Evolutionary conservation across 1,140 invertebrate species (phyloP).

Genomic region (Aphaenogaster ashmeadi): DNA sequence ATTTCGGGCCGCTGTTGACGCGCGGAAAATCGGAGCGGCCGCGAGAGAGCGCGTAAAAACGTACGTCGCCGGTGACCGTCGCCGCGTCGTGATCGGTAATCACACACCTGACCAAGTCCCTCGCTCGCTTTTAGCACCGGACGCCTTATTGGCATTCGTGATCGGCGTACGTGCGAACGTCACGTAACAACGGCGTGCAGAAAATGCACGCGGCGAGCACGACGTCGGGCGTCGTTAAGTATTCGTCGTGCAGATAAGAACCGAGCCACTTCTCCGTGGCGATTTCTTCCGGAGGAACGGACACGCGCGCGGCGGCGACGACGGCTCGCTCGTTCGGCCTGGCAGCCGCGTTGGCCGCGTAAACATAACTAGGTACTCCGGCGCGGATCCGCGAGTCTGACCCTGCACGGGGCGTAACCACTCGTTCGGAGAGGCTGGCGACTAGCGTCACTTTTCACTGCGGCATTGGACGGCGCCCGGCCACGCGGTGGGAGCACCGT

Average conservation of each 20-base stretch:
- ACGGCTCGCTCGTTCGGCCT: neutral
- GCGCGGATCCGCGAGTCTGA: conserved; percentile 72
- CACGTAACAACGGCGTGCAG: neutral
- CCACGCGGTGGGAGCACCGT: conserved; percentile 56
- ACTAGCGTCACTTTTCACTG: conserved; percentile 75
- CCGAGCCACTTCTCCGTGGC: neutral
- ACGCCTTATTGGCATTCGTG: neutral
- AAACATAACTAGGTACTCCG: conserved; percentile 76
- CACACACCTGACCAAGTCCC: neutral
- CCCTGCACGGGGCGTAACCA: conserved; percentile 77
- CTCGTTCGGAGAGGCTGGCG: conserved; percentile 73
- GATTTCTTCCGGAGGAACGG: neutral
- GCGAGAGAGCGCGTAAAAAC: neutral
- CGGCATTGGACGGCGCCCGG: conserved; percentile 73
- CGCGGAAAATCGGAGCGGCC: neutral
- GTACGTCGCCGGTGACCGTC: neutral
- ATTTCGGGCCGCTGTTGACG: neutral
- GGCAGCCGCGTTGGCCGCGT: conserved; percentile 56
- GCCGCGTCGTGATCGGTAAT: neutral
- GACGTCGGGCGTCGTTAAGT: neutral
- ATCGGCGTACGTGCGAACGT: neutral
- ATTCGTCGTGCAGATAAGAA: neutral
- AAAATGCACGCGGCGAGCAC: neutral
- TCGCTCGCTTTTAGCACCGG: neutral
- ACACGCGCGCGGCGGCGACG: conserved; percentile 8